Evolutionary conservation across 2,113 vertebrate genomes (phyloP).

Genomic region (Fregetta grallaria): DNA sequence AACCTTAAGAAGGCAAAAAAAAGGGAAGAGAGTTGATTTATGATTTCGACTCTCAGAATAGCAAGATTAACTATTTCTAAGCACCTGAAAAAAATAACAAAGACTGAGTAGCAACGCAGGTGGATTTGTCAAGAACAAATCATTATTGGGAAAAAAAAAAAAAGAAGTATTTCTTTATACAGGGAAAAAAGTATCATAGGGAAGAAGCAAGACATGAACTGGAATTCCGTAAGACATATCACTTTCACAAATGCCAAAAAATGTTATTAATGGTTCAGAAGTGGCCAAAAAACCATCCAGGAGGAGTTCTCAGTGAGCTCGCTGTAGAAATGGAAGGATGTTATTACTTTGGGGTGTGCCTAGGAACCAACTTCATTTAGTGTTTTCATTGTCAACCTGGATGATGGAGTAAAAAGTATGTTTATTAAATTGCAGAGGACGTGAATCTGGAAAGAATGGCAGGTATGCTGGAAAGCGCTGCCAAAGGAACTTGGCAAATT

Average conservation of each 20-base stretch:
- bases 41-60: not conserved
- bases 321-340: not conserved
- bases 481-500: conserved; percentile 8
- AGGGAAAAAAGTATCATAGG: not conserved
- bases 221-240: not conserved
- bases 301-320: not conserved
- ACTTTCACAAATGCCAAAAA: not conserved
- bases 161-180: not conserved
- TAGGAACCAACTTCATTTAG: not conserved
- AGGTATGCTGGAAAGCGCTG: conserved; percentile 17
- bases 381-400: not conserved
- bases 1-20: not conserved
- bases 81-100: not conserved
- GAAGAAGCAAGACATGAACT: not conserved
- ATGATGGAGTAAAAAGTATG: not conserved
- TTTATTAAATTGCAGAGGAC: conserved; percentile 12
- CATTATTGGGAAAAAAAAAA: not conserved
- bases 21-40: not conserved
- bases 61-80: not conserved
- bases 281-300: not conserved
- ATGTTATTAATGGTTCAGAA: not conserved
- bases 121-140: not conserved
- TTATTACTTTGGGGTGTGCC: not conserved
- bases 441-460: conserved; percentile 30
- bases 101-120: not conserved